Conservation (phyloP, 2,113 vertebrate species). For the Pao palembangensis region DNA sequence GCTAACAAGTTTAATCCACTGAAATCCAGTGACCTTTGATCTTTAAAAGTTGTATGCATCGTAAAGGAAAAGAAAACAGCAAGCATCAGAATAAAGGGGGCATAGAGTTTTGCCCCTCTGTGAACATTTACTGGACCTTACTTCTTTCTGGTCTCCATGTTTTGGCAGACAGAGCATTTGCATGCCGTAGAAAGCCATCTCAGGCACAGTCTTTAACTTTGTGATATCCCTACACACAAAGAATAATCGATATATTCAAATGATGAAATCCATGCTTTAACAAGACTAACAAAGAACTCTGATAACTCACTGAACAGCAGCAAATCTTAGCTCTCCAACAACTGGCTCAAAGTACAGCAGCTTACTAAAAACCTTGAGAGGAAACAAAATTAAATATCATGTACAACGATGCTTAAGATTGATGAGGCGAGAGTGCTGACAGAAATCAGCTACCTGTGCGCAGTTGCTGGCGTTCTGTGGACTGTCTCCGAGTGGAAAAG, state of each 20-base stretch:
- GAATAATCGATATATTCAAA: neutral
- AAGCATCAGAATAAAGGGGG: neutral
- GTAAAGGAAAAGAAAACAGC: neutral
- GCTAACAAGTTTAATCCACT: neutral
- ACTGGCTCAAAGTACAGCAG: constrained; percentile 82
- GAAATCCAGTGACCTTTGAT: neutral
- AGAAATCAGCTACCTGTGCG: constrained; percentile 72
- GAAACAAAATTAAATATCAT: neutral
- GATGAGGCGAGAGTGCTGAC: neutral
- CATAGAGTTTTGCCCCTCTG: neutral
- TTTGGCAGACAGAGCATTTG: constrained; percentile 79
- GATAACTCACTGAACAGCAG: constrained; percentile 38
- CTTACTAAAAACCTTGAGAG: constrained; percentile 80
- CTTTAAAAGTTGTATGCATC: neutral
- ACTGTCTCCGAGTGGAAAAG: constrained; percentile 82
- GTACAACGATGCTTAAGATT: neutral
- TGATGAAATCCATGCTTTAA: neutral
- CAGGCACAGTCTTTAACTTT: constrained; percentile 75
- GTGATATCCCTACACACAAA: constrained; percentile 68
- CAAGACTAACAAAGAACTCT: neutral
- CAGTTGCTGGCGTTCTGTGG: constrained; percentile 79
- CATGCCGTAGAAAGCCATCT: constrained; percentile 84
- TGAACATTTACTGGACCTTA: constrained; percentile 51
- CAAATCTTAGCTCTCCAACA: constrained; percentile 63
- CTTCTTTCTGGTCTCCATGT: constrained; percentile 81